These are phyloP conservation scores for Perodicticus potto DNA, from an alignment of 2,797 vertebrate species.

Conservation along the genomic window DNA sequence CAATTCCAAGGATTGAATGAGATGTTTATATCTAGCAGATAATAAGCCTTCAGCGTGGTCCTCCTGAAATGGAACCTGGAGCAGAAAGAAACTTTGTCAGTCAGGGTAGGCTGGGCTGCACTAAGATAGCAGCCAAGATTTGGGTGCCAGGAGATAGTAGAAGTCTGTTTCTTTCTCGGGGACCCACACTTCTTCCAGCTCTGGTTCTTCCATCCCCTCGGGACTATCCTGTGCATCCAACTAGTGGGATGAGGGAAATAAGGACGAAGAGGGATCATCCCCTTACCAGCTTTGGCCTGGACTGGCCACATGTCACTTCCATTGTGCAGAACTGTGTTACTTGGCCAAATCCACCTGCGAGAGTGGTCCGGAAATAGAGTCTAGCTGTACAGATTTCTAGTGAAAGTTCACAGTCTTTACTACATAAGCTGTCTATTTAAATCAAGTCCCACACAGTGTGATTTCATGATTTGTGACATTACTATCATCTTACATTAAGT, in stretches of 20 bases:
- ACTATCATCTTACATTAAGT: background rate
- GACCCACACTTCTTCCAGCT: background rate
- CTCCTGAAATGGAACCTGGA: background rate
- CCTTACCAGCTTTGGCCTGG: background rate
- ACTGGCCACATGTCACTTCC: background rate
- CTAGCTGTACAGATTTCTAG: background rate
- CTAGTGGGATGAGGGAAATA: background rate
- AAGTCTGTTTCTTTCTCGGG: background rate
- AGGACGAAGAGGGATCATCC: background rate
- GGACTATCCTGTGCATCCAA: background rate
- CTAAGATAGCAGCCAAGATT: background rate
- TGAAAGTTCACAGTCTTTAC: background rate
- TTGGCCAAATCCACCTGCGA: background rate
- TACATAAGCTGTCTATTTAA: conserved; percentile 31
- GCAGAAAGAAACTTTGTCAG: background rate
- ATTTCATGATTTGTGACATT: conserved; percentile 38
- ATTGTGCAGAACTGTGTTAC: background rate
- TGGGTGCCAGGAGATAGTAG: background rate
- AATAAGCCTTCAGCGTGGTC: background rate
- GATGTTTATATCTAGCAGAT: background rate
- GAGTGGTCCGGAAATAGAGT: background rate
- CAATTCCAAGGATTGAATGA: background rate
- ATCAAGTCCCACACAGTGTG: background rate
- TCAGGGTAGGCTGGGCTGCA: background rate
- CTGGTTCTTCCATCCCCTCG: background rate